phyloP scores from a whole-genome alignment of 2,797 vertebrate genomes.

The Sitta carolinensis region DNA sequence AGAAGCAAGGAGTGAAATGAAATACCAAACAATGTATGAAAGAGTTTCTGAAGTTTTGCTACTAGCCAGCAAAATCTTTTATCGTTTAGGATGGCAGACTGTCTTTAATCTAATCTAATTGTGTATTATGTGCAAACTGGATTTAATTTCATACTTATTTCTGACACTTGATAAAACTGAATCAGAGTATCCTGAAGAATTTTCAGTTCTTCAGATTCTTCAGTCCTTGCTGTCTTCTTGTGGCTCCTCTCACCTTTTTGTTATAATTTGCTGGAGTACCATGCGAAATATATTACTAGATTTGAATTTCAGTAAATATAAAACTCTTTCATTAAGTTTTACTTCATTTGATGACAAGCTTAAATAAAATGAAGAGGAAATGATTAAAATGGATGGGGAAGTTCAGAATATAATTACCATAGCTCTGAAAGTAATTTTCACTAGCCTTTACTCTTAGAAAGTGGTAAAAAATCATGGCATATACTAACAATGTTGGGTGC shows the following conservation, averaged over 20 bases:
- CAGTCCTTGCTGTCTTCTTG: not conserved
- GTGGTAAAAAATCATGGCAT: not conserved
- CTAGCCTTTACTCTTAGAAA: not conserved
- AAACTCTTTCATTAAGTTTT: not conserved
- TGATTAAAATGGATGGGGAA: not conserved
- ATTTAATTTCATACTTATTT: conserved; percentile 22
- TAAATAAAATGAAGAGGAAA: not conserved
- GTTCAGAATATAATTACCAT: not conserved
- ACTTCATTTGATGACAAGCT: not conserved
- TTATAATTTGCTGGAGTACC: not conserved
- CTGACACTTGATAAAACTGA: not conserved
- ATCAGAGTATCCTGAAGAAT: not conserved
- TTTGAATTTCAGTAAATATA: not conserved
- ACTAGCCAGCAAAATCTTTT: not conserved
- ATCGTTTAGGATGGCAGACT: not conserved
- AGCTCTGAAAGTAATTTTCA: not conserved
- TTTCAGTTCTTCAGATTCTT: not conserved
- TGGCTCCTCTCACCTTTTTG: not conserved
- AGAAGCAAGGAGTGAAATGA: not conserved
- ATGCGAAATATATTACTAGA: not conserved
- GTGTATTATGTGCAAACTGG: not conserved
- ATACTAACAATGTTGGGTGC: not conserved
- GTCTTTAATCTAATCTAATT: not conserved
- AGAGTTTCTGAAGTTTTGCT: not conserved
- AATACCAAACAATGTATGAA: not conserved